A percentile compares a stretch with the other conserved stretches of the same genome.
Conservation (phyloP, 2,888 invertebrate genomes). For the Apotomis turbidana region DNA sequence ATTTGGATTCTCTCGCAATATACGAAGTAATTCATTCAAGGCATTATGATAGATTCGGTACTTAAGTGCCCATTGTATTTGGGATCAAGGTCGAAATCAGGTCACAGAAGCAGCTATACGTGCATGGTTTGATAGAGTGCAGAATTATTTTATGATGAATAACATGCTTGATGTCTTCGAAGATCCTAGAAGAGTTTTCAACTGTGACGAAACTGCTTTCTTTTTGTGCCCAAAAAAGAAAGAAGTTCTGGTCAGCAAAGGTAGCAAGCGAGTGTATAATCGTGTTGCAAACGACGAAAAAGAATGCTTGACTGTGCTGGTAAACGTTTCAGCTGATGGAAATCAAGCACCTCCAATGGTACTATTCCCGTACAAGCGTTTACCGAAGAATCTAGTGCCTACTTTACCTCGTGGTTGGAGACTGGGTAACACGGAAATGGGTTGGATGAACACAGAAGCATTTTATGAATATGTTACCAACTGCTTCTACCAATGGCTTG, state of each 20-base stretch:
- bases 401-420: neutral
- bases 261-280: neutral
- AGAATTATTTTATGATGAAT: neutral
- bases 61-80: no score
- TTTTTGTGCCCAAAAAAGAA: neutral
- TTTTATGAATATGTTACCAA: neutral
- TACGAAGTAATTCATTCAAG: no score
- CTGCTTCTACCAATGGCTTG: constrained; percentile 1
- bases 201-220: neutral
- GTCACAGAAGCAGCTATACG: constrained; percentile 44
- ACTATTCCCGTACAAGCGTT: neutral
- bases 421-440: neutral
- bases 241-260: no score
- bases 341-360: neutral
- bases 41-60: no score
- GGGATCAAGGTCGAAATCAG: constrained; percentile 33
- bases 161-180: neutral
- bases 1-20: no score
- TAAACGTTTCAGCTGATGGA: constrained; percentile 5
- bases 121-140: constrained; percentile 25
- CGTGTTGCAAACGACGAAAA: neutral
- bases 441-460: neutral
- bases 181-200: neutral
- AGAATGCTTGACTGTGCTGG: neutral
- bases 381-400: neutral